A percentile compares a stretch with the other conserved stretches of the same genome.
Conservation (phyloP, 2,113 vertebrate species). For the Cnemophilus loriae region DNA sequence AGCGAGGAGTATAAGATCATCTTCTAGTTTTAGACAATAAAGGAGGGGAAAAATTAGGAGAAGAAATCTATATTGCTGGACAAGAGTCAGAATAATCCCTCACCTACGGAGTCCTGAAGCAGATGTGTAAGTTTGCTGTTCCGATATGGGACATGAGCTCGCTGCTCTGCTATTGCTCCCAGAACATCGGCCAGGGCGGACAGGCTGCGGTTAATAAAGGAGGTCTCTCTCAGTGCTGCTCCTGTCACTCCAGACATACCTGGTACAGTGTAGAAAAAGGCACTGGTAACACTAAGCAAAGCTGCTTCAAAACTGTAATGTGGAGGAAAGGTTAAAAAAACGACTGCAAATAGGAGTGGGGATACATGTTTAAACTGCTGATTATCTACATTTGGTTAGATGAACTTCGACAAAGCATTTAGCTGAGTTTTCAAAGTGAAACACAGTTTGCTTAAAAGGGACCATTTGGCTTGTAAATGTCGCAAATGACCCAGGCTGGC, state of each 20-base stretch:
- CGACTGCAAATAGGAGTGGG: background rate
- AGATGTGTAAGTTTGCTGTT: conserved; percentile 87
- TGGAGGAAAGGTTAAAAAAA: background rate
- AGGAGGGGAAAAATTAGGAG: background rate
- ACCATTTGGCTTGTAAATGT: background rate
- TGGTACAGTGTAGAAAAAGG: background rate
- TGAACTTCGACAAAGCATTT: background rate
- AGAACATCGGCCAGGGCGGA: conserved; percentile 82
- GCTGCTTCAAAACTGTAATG: background rate
- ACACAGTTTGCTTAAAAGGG: background rate
- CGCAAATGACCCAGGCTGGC: background rate
- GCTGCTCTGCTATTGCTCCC: conserved; percentile 77
- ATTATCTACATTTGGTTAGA: background rate
- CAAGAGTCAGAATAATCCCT: background rate
- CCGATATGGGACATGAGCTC: conserved; percentile 79
- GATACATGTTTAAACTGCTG: background rate
- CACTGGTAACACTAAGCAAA: background rate
- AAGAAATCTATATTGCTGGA: background rate
- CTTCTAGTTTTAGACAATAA: background rate
- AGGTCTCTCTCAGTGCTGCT: conserved; percentile 76
- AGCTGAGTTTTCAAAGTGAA: background rate
- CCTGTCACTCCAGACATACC: conserved; percentile 80
- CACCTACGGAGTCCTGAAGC: conserved; percentile 81
- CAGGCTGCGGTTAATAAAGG: conserved; percentile 83
- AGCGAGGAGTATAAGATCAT: background rate